phyloP scores from a whole-genome alignment of 2,888 invertebrate species.

The Syritta pipiens region DNA sequence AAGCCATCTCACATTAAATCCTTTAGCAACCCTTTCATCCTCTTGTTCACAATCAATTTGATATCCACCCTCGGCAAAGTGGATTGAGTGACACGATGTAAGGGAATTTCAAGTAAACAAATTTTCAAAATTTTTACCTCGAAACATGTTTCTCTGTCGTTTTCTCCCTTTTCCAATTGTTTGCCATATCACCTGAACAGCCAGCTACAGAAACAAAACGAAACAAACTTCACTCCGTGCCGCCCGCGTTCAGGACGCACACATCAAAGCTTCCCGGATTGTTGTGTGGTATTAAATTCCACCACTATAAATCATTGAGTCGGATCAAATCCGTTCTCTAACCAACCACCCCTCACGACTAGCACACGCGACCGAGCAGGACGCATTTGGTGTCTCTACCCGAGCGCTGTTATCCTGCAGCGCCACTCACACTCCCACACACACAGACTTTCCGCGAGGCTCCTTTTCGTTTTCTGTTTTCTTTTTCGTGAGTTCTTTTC shows the following conservation, averaged over 20 bases:
- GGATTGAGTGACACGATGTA: not conserved
- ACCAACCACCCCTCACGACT: not conserved
- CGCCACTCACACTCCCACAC: not conserved
- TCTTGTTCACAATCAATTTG: not conserved
- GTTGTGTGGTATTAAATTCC: constrained; percentile 7
- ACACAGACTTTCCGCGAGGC: not conserved
- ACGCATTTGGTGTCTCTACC: constrained; percentile 10
- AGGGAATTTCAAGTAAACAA: not conserved
- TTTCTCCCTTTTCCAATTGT: constrained; percentile 27
- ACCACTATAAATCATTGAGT: constrained; percentile 40
- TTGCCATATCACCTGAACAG: constrained; percentile 51
- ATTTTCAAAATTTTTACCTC: too few species aligned
- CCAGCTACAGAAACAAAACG: too few species aligned
- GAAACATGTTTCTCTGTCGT: constrained; percentile 33
- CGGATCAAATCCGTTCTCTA: constrained; percentile 21
- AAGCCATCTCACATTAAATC: too few species aligned
- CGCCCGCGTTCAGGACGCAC: not conserved
- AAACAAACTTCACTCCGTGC: too few species aligned
- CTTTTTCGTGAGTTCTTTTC: too few species aligned
- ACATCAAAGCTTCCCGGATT: constrained; percentile 28
- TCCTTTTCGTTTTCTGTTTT: too few species aligned
- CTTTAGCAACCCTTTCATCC: not conserved
- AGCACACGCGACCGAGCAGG: not conserved
- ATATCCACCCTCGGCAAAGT: not conserved
- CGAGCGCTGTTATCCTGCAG: too few species aligned